Base-by-base conservation (phyloP, 1,140 invertebrate genomes). In the Aethina tumida region DNA sequence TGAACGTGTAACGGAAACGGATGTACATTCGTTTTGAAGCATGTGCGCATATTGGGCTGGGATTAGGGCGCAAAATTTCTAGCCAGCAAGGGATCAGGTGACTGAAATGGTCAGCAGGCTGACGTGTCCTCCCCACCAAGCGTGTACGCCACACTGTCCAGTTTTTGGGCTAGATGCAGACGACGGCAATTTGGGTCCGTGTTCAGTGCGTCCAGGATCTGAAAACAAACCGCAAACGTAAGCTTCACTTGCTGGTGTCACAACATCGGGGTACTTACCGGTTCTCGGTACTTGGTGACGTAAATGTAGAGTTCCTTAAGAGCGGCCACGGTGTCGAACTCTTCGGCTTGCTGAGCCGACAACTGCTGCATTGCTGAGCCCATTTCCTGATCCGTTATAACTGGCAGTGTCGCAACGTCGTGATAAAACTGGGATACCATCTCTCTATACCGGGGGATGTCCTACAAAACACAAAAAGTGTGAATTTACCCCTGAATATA, bases 241-340 rank as follows among this genome's bases (percentile, higher is more conserved):
- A 16, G 19, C 5, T 17, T 17, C n/a, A 14, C 8, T 30, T 30
- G 6, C 6, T n/a, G 13, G 6, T 9, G 12, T 6, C 13, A 30
- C 13, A 28, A 49, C 45, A 17, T 19, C 32, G n/a, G 34, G 35
- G 22, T 47, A 69, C 69, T 75, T 67, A 93, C 87, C 73, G 84
- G 81, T 66, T 88, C 85, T 67, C 83, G 82, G 67, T 94, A 94
- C 70, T 91, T 92, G 53, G 81, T 85, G 55, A 92, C 85, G 65
- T 94, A 94, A 59, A 92, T 90, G 60, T 92, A 93, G 36, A 94
- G 73, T 66, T 94, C 89, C 67, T 93, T 92, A 42, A 94, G 72
- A 48, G 90, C 90, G 45, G 86, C 84, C 41, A 91, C 73, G 41
- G 82, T 85, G 61, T 93, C 87, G 55, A 94, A 92, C 62, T 92